Evolutionary conservation across 2,888 invertebrate species (phyloP), one percentile per base, ranked within the genome.

Genomic region (Craniophora ligustri): DNA sequence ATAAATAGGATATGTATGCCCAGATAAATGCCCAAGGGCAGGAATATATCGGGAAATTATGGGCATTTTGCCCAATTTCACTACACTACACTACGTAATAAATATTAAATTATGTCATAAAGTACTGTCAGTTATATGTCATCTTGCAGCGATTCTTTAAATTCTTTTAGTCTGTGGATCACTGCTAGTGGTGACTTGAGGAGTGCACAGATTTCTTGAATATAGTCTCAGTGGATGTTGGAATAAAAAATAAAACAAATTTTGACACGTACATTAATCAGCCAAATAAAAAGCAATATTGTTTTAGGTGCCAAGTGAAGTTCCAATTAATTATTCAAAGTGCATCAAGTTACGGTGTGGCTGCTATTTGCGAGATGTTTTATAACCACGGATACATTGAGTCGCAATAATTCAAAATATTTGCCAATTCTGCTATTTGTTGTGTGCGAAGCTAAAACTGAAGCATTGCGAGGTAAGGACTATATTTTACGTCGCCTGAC

Each of bases 301-400:
- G 26, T 26, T 34, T 40, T 39, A 44, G 10, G 40, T 45, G 51
- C 47, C 38, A 19, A 65, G 48, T 55, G 40, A 50, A 51, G 31
- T 54, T 60, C 5, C 44, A 32, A 40, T 38, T 41, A 41, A 28
- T 51, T 55, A 58, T 35, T 36, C 7, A 3, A 42, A 55, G 58
- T 63, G 51, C 38, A 50, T 51, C 35, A 41, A 61, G 57, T 53
- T 51, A 59, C 13, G 28, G 44, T 67, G 66, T 56, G 58, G 50
- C 48, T 64, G 72, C 53, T 70, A 70, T 68, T 69, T 65, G 55
- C 72, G 81, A 82, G 75, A 85, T 81, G 80, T 76, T 74, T 75
- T 67, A 75, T 63, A 66, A 68, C 71, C 44, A 63, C 59, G 66
- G 50, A 57, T 59, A 67, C 56, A 66, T 56, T 67, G 62, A 66